Evolutionary conservation across 2,888 invertebrate genomes (phyloP).

Genomic region (Drosophila algonquin): DNA sequence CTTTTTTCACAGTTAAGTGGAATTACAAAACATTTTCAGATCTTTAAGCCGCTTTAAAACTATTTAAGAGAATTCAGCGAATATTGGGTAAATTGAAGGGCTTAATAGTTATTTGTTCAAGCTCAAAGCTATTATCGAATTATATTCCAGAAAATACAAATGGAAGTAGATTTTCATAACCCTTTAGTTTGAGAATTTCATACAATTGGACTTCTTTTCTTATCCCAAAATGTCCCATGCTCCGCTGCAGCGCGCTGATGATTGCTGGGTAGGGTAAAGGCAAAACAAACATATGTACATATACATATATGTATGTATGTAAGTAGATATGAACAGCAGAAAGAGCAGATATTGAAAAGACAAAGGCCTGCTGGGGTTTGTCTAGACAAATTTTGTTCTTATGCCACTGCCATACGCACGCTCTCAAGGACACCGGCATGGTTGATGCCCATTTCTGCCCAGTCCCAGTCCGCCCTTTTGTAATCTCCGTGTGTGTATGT

Average conservation of each 20-base stretch:
- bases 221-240: background rate
- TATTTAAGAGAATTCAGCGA: background rate
- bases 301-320: no score
- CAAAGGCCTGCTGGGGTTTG: constrained; percentile 40
- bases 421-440: background rate
- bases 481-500: constrained; percentile 33
- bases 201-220: background rate
- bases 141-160: no score
- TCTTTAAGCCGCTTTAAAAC: no score
- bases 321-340: background rate
- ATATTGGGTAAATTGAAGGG: no score
- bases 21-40: background rate
- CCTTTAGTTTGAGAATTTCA: no score
- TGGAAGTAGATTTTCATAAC: no score
- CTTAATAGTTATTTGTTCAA: no score
- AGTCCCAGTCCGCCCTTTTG: background rate
- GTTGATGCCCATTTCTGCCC: constrained; percentile 22
- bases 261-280: constrained; percentile 11
- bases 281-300: no score
- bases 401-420: constrained; percentile 33
- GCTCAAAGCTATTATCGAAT: no score
- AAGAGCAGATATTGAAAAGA: constrained; percentile 8
- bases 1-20: background rate
- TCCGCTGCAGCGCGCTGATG: constrained; percentile 33
- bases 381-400: constrained; percentile 69